Percentiles rank a stretch among this genome's conserved stretches.
Conservation (phyloP, 2,888 invertebrate species). For the Clunio marinus region DNA sequence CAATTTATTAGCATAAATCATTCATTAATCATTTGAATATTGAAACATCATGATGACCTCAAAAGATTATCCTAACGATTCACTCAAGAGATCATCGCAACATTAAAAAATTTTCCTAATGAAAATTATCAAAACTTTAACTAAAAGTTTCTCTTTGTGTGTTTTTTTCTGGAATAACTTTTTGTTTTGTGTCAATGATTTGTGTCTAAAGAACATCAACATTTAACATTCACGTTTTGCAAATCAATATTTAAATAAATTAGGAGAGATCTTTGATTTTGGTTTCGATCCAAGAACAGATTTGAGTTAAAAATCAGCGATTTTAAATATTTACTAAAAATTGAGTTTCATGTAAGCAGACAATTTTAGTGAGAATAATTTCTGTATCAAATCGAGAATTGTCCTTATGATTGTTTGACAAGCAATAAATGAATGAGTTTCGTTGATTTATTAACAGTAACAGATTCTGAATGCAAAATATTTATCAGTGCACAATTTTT, state of each 20-base stretch:
- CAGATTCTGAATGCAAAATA: no score
- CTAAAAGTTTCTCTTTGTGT: not conserved
- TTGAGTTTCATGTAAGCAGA: no score
- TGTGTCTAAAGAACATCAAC: slow-evolving; percentile 6
- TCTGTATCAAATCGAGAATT: no score
- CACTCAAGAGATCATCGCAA: not conserved
- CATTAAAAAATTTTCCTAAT: slow-evolving; percentile 8
- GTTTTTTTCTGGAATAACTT: not conserved
- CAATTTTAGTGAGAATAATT: no score
- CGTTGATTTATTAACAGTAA: no score
- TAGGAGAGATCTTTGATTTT: not conserved
- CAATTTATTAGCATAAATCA: slow-evolving; percentile 30
- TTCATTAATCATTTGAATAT: not conserved
- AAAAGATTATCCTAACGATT: slow-evolving; percentile 17
- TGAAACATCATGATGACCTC: not conserved
- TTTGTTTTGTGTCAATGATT: not conserved
- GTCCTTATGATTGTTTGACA: no score
- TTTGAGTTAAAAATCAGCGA: no score
- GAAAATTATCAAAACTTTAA: not conserved
- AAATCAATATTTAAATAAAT: not conserved
- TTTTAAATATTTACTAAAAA: no score
- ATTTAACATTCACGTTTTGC: not conserved
- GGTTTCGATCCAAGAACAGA: no score
- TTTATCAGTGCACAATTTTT: no score
- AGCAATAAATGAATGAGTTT: no score